Base-by-base conservation (phyloP, 2,113 vertebrate species). In the Erpornis zantholeuca region DNA sequence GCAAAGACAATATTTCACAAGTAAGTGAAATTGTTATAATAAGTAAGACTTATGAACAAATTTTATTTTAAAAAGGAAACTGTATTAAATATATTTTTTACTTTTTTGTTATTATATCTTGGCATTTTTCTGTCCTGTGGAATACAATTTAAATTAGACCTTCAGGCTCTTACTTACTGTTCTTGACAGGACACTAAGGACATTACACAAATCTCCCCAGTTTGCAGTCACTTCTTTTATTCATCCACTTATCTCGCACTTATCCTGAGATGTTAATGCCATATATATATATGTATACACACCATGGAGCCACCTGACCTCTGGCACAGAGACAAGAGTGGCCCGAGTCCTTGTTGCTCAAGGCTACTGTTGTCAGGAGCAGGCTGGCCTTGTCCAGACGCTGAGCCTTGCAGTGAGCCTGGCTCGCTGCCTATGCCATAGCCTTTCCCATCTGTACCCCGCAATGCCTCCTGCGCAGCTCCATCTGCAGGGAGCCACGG, bases 401-500 rank as follows among this genome's bases (percentile, higher is more conserved):
- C 61, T 52, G 82, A 49, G 44, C 52, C n/a, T 45, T 29, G 52
- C 16, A 45, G 35, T 1, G 6, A 61, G 28, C 35, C 47, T 66
- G 50, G 50, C 77, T 52, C 0, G 0, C n/a, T 42, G 57, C 50
- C 56, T 24, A 1, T 36, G 12, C 57, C 50, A 3, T 0, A 15
- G 45, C 36, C 35, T 23, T 63, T 85, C 22, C 73, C 42, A 7
- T 23, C 77, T 49, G 49, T 6, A 4, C 15, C 50, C 61, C 4
- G 1, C 36, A 19, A 1, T 69, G 68, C n/a, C 35, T 63, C 76
- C 83, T 42, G 49, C 66, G 17, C 52, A 36, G 0, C 15, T 65
- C 73, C 31, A 28, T 11, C 76, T 82, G 92, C 49, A n/a, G 27
- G 1, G 6, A 10, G 35, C 71, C 3, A 1, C 4, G 2, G 77